Base-by-base conservation (phyloP, 1,140 invertebrate species). In the Calliopsis andreniformis region DNA sequence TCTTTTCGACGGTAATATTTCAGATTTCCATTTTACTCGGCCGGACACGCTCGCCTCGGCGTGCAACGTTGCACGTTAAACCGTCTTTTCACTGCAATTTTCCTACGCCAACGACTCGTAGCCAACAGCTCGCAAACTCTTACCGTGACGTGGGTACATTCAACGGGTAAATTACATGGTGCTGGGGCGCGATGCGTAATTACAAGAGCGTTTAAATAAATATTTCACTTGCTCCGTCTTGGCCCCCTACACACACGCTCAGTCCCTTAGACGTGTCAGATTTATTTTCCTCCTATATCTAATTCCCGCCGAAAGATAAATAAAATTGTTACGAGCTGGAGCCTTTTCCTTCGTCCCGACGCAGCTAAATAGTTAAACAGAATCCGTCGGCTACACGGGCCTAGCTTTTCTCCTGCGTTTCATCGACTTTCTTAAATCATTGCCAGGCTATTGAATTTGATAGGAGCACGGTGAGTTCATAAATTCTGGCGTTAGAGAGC, bases 131-230 rank as follows among this genome's bases (percentile, higher is more conserved):
- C 39, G 59, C 42, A 59, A 69, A 47, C 64, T 32, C 32, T 18
- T 25, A 14, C 23, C 23, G 32, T 10, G 53, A 69, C 42, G 64
- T 30, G 43, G 42, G 25, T 30, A 59, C 32, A 30, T 76, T 69
- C 32, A 59, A 42, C 42, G 42, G n/a, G 0, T 68, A 58, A 78
- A 78, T 80, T 67, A 67, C 79, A 68, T 25, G 47, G 14, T 43
- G 18, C 35, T 47, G 20, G 30, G 25, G 56, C 45, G 47, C 49
- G 14, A 71, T 78, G 68, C 56, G 67, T 73, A 78, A 78, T 78
- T 78, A 73, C 47, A 42, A 25, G 2, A 6, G 43, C 32, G 68
- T 67, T 67, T 55, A 78, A 67, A 72, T 78, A 80, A 80, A 80
- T 73, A 68, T 73, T 80, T 80, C 56, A 66, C 43, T 23, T 5